Evolutionary conservation across 2,888 invertebrate species (phyloP).

Genomic region (Drosophila atroscutellata): DNA sequence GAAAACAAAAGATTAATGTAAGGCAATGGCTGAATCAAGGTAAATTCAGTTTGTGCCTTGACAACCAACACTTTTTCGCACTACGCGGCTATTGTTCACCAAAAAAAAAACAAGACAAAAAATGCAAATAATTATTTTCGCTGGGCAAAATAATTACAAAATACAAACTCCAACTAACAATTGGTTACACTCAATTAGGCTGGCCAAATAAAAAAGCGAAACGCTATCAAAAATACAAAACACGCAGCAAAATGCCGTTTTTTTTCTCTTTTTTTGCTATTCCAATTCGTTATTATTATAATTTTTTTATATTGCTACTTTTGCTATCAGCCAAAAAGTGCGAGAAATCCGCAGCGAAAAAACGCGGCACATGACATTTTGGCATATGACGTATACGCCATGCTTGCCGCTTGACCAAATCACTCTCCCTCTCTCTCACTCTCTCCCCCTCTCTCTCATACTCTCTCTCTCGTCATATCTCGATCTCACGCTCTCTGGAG

Average conservation of each 20-base stretch:
- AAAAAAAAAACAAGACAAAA: conserved; percentile 22
- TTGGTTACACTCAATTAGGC: conserved; percentile 42
- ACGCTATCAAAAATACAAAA: conserved; percentile 32
- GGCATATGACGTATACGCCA: conserved; percentile 52
- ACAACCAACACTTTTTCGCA: conserved; percentile 51
- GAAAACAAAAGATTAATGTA: conserved; percentile 2
- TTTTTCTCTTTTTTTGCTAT: not conserved
- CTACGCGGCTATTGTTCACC: conserved; percentile 41
- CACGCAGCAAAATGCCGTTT: conserved; percentile 22
- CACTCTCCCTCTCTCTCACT: not conserved
- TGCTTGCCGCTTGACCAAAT: conserved; percentile 12
- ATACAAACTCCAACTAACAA: conserved; percentile 13
- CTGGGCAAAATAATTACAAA: conserved; percentile 45
- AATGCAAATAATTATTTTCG: conserved; percentile 44
- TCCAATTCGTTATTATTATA: conserved; percentile 24
- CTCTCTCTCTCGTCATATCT: not conserved
- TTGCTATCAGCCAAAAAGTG: conserved; percentile 18
- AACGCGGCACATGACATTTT: conserved; percentile 25
- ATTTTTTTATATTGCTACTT: not conserved
- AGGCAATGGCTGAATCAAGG: conserved; percentile 41
- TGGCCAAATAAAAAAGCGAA: conserved; percentile 21
- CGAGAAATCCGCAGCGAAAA: conserved; percentile 2
- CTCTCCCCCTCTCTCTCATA: not conserved
- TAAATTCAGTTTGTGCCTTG: conserved; percentile 36
- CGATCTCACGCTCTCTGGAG: too few relatives aligned